These are phyloP conservation scores for Kryptopterus vitreolus DNA, from an alignment of 2,797 vertebrate genomes.

Conservation along the genomic window DNA sequence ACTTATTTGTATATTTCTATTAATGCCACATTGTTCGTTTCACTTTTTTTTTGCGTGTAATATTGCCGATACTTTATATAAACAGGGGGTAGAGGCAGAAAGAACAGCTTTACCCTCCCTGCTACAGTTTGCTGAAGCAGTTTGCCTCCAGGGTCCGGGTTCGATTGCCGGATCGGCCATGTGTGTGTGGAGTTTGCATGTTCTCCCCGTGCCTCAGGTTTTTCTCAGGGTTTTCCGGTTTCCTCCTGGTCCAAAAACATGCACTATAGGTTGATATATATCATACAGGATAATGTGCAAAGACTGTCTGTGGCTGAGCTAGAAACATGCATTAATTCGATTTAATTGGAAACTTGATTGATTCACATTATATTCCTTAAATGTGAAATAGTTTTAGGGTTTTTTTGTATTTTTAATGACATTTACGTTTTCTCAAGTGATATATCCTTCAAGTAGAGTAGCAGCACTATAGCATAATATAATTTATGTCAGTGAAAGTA, in stretches of 20 bases:
- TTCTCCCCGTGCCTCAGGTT: too few species aligned
- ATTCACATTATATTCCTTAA: not conserved
- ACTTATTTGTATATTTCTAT: not conserved
- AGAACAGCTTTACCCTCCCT: not conserved
- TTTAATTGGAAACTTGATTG: too few species aligned
- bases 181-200: too few species aligned
- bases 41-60: too few species aligned
- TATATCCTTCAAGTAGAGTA: not conserved
- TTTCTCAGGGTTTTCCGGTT: too few species aligned
- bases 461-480: too few species aligned
- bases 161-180: too few species aligned
- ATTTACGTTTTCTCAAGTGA: not conserved
- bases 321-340: not conserved
- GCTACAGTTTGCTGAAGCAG: not conserved
- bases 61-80: not conserved
- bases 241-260: too few species aligned
- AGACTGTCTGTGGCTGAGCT: too few species aligned
- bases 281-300: not conserved
- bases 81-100: not conserved
- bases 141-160: too few species aligned
- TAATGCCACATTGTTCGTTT: not conserved
- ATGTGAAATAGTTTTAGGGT: not conserved
- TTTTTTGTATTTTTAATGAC: not conserved
- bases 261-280: too few species aligned
- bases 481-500: not conserved